phyloP scores from a whole-genome alignment of 2,797 vertebrate genomes.

The Arrhamphus sclerolepis region DNA sequence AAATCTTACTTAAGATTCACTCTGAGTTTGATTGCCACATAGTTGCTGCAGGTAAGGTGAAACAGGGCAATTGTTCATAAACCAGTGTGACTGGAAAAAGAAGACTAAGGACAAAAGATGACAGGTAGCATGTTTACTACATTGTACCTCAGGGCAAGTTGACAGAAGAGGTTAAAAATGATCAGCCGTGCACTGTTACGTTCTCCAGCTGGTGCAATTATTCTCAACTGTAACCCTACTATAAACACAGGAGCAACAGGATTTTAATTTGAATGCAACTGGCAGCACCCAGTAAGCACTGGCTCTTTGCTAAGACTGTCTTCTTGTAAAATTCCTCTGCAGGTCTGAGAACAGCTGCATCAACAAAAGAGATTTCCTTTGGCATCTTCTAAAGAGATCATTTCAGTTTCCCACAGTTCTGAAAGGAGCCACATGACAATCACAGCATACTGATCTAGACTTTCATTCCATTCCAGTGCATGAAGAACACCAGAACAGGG shows the following conservation, averaged over 20 bases:
- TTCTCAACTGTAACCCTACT: conserved; percentile 1
- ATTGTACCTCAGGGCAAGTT: background rate
- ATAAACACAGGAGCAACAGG: background rate
- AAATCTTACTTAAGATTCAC: too few relatives aligned
- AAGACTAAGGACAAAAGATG: background rate
- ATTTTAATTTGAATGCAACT: conserved; percentile 3
- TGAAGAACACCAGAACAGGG: conserved; percentile 61
- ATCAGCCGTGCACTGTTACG: background rate
- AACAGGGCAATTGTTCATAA: too few relatives aligned
- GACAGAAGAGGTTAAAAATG: background rate
- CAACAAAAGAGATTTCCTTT: conserved; percentile 30
- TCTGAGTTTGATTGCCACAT: too few relatives aligned
- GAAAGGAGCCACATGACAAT: conserved; percentile 25
- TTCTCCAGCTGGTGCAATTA: conserved; percentile 1
- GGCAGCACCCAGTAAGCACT: background rate
- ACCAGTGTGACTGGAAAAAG: background rate
- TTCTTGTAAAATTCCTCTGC: conserved; percentile 21
- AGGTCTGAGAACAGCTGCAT: conserved; percentile 22
- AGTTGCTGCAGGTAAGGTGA: too few relatives aligned
- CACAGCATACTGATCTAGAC: conserved; percentile 27
- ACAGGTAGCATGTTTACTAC: background rate
- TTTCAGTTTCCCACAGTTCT: conserved; percentile 34
- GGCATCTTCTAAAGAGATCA: conserved; percentile 41
- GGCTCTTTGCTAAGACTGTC: background rate
- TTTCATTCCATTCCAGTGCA: conserved; percentile 59